Conservation (phyloP, 2,888 invertebrate species). For the Spodoptera picta region DNA sequence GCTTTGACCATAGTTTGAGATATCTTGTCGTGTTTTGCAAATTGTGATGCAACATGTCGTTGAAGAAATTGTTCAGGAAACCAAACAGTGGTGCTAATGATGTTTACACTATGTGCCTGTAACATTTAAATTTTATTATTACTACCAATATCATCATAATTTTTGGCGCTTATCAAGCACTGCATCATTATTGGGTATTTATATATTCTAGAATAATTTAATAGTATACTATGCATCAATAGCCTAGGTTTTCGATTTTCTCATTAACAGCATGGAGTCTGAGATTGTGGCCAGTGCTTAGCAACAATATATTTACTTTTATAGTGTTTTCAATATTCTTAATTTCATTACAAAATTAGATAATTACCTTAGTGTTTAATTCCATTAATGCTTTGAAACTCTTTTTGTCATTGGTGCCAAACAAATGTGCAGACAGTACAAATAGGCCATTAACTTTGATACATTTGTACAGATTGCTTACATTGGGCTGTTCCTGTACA, state of each 20-base stretch:
- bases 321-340: no score
- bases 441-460: slow-evolving; percentile 91
- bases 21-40: slow-evolving; percentile 84
- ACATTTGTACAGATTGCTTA: slow-evolving; percentile 88
- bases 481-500: slow-evolving; percentile 84
- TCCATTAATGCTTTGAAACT: slow-evolving; percentile 92
- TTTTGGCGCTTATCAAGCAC: no score
- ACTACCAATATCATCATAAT: no score
- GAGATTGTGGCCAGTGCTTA: no score
- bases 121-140: slow-evolving; percentile 50
- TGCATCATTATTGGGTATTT: no score
- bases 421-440: slow-evolving; percentile 91
- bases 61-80: slow-evolving; percentile 94
- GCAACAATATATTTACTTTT: no score
- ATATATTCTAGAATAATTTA: no score
- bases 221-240: no score
- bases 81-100: slow-evolving; percentile 95
- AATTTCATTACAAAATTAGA: not conserved
- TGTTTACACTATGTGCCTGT: slow-evolving; percentile 92
- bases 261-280: no score
- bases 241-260: no score
- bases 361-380: slow-evolving; percentile 91
- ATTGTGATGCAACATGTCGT: slow-evolving; percentile 89
- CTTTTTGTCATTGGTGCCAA: slow-evolving; percentile 94
- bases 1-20: slow-evolving; percentile 81